Conservation (phyloP, 1,140 invertebrate genomes). For the Danaus melanippus region DNA sequence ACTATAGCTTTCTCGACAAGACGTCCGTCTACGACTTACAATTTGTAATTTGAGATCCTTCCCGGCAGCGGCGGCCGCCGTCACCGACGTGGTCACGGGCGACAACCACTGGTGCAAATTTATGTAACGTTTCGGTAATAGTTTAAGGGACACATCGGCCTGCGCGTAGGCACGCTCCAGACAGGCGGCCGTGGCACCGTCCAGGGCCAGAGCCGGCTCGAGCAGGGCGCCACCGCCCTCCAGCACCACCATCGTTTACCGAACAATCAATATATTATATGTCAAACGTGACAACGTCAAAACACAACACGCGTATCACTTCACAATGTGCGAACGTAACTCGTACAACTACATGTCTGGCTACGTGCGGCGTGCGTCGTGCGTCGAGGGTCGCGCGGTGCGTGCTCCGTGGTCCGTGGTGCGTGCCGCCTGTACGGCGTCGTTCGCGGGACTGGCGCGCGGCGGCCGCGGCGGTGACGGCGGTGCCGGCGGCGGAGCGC, state of each 20-base stretch:
- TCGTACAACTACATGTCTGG: conserved; percentile 47
- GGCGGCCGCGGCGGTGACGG: conserved; percentile 45
- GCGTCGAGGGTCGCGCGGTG: conserved; percentile 15
- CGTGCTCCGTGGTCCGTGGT: conserved; percentile 28
- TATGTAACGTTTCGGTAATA: conserved; percentile 89
- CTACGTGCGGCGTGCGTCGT: too few relatives aligned
- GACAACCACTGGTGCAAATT: conserved; percentile 90
- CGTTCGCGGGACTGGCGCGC: conserved; percentile 61
- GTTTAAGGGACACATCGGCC: conserved; percentile 85
- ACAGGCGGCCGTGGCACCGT: conserved; percentile 69
- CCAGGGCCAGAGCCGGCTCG: conserved; percentile 68
- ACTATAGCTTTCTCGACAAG: conserved; percentile 9
- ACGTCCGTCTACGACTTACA: conserved; percentile 39
- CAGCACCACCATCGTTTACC: conserved; percentile 3
- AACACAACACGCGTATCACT: conserved; percentile 39
- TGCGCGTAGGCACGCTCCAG: conserved; percentile 83
- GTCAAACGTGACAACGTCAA: neutral
- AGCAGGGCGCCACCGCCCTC: conserved; percentile 75
- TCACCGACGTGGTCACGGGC: conserved; percentile 75
- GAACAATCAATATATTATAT: conserved; percentile 1
- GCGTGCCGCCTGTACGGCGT: conserved; percentile 45
- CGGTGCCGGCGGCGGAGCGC: conserved; percentile 39
- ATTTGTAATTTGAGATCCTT: conserved; percentile 85
- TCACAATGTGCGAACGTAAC: conserved; percentile 28
- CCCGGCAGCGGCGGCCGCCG: conserved; percentile 67